A percentile compares a stretch with the other conserved stretches of the same genome.
phyloP scores from a whole-genome alignment of 2,888 invertebrate genomes.

The Villa cingulata region DNA sequence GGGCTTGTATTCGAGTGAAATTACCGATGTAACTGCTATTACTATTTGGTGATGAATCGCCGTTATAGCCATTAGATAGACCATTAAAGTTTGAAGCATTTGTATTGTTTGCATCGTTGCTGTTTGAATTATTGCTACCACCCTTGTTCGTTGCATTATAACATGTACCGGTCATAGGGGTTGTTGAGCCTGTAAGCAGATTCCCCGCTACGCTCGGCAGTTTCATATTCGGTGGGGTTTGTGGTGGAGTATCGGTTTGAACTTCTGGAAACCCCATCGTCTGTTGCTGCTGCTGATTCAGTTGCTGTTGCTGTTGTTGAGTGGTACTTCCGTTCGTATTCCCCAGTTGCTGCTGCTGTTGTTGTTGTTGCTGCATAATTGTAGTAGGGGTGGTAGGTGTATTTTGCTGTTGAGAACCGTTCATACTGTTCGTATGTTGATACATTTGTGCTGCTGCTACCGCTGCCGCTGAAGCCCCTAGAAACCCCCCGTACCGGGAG shows the following conservation, averaged over 20 bases:
- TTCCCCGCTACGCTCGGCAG: constrained; percentile 66
- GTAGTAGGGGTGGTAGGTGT: constrained; percentile 25
- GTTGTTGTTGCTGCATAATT: constrained; percentile 16
- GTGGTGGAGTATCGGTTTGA: constrained; percentile 78
- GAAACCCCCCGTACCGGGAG: constrained; percentile 53
- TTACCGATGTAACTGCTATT: constrained; percentile 18
- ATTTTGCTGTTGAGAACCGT: constrained; percentile 17
- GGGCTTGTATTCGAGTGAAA: constrained; percentile 24
- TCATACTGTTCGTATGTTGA: constrained; percentile 28
- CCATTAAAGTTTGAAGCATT: constrained; percentile 18
- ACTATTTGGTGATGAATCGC: constrained; percentile 17
- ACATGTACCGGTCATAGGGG: constrained; percentile 41
- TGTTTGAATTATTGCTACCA: constrained; percentile 8
- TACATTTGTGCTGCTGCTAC: constrained; percentile 20
- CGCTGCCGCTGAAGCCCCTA: constrained; percentile 37
- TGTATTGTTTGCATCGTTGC: constrained; percentile 16
- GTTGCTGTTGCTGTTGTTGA: constrained; percentile 17
- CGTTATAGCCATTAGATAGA: constrained; percentile 13
- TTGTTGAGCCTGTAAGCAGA: constrained; percentile 49
- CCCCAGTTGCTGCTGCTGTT: constrained; percentile 10
- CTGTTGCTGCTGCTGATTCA: constrained; percentile 27
- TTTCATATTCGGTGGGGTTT: constrained; percentile 90
- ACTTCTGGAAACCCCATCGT: constrained; percentile 72
- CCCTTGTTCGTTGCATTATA: constrained; percentile 27
- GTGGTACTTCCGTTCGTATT: constrained; percentile 19